Percentiles rank a stretch among this genome's conserved stretches.
Evolutionary conservation across 2,797 vertebrate species (phyloP).

Genomic region (Acipenser ruthenus): DNA sequence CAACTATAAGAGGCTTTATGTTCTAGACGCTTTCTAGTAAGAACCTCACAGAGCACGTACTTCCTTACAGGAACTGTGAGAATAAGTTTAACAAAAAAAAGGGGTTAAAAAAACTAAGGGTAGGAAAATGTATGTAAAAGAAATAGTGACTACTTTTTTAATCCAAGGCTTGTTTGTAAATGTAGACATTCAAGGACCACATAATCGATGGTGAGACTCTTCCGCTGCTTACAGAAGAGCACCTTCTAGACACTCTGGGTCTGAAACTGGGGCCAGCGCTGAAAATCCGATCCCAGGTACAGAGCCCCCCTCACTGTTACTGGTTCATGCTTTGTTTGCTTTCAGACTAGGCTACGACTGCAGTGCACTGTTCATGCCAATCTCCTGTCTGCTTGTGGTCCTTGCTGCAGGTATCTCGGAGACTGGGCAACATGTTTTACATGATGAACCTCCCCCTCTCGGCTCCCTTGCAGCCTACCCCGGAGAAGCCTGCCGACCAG

Average conservation of each 20-base stretch:
- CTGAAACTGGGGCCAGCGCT: constrained; percentile 87
- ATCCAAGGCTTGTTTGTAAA: no score
- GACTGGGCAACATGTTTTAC: constrained; percentile 72
- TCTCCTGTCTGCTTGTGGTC: not conserved
- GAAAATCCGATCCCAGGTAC: constrained; percentile 90
- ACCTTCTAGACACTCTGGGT: constrained; percentile 86
- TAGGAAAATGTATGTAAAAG: no score
- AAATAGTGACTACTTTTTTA: no score
- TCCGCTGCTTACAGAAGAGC: constrained; percentile 88
- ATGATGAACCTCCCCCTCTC: constrained; percentile 75
- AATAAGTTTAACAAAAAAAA: no score
- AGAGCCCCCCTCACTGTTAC: not conserved
- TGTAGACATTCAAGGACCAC: constrained; percentile 86
- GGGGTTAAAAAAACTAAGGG: no score
- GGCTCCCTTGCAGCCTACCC: constrained; percentile 46
- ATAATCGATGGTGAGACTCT: constrained; percentile 91
- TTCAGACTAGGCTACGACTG: no score
- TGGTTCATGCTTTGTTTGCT: no score
- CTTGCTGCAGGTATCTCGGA: constrained; percentile 70
- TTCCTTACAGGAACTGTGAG: no score
- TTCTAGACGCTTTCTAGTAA: no score
- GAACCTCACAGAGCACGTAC: no score
- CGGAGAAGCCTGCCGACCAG: constrained; percentile 64
- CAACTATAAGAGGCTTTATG: no score
- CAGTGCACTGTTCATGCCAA: not conserved